Evolutionary conservation across 2,113 vertebrate species (phyloP).

Genomic region (Furnarius figulus): DNA sequence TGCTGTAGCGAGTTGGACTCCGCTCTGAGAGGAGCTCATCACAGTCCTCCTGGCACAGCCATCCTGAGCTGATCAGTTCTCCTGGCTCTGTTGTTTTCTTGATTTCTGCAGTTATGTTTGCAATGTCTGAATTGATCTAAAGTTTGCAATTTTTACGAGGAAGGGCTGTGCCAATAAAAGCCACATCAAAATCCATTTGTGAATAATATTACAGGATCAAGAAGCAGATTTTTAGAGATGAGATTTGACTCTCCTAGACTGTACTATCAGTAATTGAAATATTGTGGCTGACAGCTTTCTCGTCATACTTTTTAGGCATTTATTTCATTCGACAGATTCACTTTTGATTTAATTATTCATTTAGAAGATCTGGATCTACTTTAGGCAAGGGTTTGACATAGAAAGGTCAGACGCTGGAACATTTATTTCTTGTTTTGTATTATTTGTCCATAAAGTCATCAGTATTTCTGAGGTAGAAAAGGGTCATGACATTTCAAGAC

Average conservation of each 20-base stretch:
- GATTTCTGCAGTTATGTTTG: not conserved
- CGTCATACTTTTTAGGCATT: not conserved
- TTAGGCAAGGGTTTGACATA: not conserved
- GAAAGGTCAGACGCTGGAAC: not conserved
- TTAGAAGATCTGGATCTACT: not conserved
- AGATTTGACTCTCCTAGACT: not conserved
- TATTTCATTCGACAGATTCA: not conserved
- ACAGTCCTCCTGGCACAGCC: not conserved
- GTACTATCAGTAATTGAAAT: not conserved
- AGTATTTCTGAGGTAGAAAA: not conserved
- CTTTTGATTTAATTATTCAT: conserved; percentile 10
- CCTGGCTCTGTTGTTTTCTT: not conserved
- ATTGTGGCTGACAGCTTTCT: not conserved
- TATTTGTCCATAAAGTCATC: not conserved
- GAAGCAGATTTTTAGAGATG: not conserved
- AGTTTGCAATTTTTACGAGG: not conserved
- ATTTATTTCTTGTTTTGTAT: not conserved
- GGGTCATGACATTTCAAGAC: not conserved
- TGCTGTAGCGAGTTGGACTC: not conserved
- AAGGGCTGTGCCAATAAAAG: not conserved
- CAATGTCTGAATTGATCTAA: not conserved
- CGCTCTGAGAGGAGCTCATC: not conserved
- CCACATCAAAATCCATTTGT: not conserved
- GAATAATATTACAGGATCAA: not conserved
- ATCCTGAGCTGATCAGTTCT: not conserved